Conservation (phyloP, 2,797 vertebrate genomes). For the Forpus xanthops region DNA sequence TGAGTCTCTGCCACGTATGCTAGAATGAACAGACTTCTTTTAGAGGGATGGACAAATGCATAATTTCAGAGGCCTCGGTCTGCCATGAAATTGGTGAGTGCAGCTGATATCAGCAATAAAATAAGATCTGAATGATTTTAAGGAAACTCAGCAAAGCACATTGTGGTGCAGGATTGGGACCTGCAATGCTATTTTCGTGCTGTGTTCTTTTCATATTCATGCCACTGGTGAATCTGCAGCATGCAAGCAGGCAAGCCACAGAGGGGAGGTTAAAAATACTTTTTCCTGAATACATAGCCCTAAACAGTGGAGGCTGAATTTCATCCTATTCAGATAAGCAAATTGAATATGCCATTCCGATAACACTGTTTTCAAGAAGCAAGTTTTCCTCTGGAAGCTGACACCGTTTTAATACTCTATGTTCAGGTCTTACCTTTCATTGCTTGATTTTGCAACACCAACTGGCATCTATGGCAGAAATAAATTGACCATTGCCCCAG, state of each 20-base stretch:
- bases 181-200: not conserved
- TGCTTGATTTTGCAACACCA: not conserved
- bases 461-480: not conserved
- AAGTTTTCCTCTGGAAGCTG: not conserved
- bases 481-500: not conserved
- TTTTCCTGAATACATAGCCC: not conserved
- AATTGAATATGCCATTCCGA: not conserved
- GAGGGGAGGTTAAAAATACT: constrained; percentile 2
- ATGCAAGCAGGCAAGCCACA: not conserved
- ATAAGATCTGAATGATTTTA: not conserved
- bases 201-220: not conserved
- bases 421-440: not conserved
- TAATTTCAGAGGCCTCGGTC: not conserved
- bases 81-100: not conserved
- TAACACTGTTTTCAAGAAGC: not conserved
- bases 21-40: not conserved
- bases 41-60: not conserved
- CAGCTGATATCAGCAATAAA: not conserved
- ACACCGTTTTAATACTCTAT: not conserved
- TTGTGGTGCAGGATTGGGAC: not conserved
- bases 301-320: not conserved
- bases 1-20: not conserved
- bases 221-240: not conserved
- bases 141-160: not conserved
- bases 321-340: not conserved